Evolutionary conservation across 2,797 vertebrate species (phyloP).

Genomic region (Taeniopygia guttata): DNA sequence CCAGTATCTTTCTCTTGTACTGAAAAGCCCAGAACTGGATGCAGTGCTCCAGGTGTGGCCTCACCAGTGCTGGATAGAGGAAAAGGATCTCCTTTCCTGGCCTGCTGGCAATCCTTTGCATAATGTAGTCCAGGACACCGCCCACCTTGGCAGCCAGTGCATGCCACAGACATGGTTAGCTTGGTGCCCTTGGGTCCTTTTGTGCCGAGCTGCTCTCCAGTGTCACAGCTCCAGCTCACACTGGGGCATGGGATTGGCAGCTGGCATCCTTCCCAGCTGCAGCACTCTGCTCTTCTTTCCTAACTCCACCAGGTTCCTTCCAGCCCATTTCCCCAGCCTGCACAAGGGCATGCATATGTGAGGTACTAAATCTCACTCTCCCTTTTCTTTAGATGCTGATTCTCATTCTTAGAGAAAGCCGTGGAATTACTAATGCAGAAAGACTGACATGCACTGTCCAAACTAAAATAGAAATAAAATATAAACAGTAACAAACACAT

Average conservation of each 20-base stretch:
- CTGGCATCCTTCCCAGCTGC: neutral
- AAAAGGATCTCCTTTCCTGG: neutral
- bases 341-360: rapidly evolving
- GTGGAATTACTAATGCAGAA: neutral
- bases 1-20: neutral
- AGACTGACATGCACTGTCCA: neutral
- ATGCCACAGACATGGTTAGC: rapidly evolving
- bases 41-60: too few species aligned
- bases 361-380: neutral
- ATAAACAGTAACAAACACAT: neutral
- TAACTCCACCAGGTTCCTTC: neutral
- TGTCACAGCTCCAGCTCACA: neutral
- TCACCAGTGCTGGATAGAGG: neutral
- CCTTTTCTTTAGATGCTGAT: neutral
- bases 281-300: neutral
- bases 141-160: neutral
- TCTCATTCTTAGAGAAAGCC: neutral
- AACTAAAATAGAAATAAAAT: neutral
- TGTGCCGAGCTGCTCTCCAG: neutral
- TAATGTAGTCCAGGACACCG: neutral
- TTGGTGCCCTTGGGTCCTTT: neutral
- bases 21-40: neutral
- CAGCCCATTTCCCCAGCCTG: neutral
- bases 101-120: neutral
- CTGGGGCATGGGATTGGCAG: rapidly evolving